Evolutionary conservation across 2,797 vertebrate species (phyloP).

Genomic region (Fringilla coelebs): DNA sequence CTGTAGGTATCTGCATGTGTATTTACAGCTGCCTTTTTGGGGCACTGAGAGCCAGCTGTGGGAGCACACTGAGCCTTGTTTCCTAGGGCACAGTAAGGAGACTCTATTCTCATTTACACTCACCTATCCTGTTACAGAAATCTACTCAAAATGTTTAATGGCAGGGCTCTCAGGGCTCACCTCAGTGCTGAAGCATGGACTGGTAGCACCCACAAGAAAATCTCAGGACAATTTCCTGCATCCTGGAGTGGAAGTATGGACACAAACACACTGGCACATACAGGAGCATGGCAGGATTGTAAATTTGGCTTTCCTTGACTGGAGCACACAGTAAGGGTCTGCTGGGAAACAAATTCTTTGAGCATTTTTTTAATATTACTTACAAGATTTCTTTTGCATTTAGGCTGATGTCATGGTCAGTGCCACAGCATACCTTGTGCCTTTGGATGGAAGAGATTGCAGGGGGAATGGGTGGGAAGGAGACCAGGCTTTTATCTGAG

Average conservation of each 20-base stretch:
- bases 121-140: not conserved
- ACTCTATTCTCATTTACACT: not conserved
- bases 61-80: not conserved
- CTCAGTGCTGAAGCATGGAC: not conserved
- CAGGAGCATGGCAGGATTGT: not conserved
- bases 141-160: not conserved
- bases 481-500: not conserved
- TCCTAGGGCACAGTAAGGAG: not conserved
- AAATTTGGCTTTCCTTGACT: constrained; percentile 3
- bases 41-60: not conserved
- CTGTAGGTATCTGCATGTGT: not conserved
- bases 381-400: not conserved
- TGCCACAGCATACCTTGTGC: not conserved
- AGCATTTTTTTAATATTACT: not conserved
- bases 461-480: not conserved
- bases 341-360: not conserved
- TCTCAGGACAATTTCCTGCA: not conserved
- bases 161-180: not conserved
- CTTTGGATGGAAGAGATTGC: not conserved
- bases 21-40: not conserved
- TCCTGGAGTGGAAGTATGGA: not conserved
- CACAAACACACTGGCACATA: not conserved
- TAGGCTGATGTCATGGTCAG: not conserved
- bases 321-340: not conserved
- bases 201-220: not conserved